Conservation (phyloP, 2,113 vertebrate genomes). For the Arenaria interpres region DNA sequence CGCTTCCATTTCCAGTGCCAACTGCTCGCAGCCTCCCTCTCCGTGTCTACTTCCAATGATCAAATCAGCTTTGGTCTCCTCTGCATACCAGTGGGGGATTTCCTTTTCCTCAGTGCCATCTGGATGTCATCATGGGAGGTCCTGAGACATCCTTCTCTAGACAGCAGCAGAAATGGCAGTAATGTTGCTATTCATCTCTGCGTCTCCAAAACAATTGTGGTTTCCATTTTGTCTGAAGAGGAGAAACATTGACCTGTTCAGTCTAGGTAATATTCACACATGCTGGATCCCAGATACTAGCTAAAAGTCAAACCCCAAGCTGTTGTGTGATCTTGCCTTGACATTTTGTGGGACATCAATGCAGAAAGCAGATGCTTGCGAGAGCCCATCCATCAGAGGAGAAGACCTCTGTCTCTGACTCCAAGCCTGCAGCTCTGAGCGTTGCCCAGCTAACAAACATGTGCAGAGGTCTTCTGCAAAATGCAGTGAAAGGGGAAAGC, state of each 20-base stretch:
- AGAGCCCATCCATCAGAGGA: background rate
- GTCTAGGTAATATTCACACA: background rate
- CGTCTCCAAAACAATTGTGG: background rate
- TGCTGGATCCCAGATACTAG: background rate
- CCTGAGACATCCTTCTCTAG: background rate
- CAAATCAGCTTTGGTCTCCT: background rate
- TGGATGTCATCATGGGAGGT: background rate
- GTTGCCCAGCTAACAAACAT: background rate
- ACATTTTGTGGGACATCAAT: background rate
- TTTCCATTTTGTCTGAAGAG: background rate
- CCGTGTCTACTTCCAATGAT: background rate
- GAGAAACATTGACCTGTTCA: accelerated
- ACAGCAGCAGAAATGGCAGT: background rate
- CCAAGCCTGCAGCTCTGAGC: background rate
- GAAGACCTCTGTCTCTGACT: background rate
- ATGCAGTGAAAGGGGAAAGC: background rate
- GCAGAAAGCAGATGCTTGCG: background rate
- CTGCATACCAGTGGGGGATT: background rate
- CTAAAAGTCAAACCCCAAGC: background rate
- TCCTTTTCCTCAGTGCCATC: background rate
- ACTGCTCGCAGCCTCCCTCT: background rate
- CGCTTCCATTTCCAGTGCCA: background rate
- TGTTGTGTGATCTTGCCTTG: background rate
- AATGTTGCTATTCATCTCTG: background rate
- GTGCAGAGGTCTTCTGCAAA: background rate